phyloP scores from a whole-genome alignment of 1,140 invertebrate species.

The Pachyrhynchus sulphureomaculatus region DNA sequence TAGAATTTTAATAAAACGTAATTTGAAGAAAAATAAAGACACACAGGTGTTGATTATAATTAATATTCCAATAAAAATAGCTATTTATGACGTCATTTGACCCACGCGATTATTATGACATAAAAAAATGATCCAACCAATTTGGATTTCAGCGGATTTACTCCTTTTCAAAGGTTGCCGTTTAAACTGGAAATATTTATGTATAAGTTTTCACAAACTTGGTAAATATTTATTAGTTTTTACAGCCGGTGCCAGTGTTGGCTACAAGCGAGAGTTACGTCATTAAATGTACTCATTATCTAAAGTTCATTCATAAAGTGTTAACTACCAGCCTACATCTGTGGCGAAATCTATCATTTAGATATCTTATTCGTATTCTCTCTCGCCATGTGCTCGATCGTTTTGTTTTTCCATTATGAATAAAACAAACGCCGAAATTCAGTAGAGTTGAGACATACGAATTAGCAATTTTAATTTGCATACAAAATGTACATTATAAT shows the following conservation, averaged over 20 bases:
- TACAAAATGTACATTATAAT: slow-evolving; percentile 8
- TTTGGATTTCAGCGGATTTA: too few relatives aligned
- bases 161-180: too few relatives aligned
- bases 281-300: slow-evolving; percentile 19
- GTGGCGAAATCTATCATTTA: slow-evolving; percentile 14
- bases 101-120: too few relatives aligned
- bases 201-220: slow-evolving; percentile 6
- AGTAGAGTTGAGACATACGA: not conserved
- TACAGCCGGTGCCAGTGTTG: slow-evolving; percentile 5
- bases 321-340: slow-evolving; percentile 19
- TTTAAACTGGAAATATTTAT: not conserved
- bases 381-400: not conserved
- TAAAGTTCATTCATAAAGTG: slow-evolving; percentile 22
- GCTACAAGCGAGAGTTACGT: slow-evolving; percentile 5
- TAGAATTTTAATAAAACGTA: too few relatives aligned
- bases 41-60: too few relatives aligned
- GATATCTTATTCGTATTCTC: not conserved
- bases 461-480: slow-evolving; percentile 14
- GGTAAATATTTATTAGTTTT: slow-evolving; percentile 15
- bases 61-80: too few relatives aligned
- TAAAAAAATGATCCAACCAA: too few relatives aligned
- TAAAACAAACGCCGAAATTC: slow-evolving; percentile 2
- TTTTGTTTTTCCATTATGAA: slow-evolving; percentile 1
- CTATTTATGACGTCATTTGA: too few relatives aligned
- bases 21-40: too few relatives aligned